Base-by-base conservation (phyloP, 2,888 invertebrate genomes). In the Omphaloscelis lunosa region DNA sequence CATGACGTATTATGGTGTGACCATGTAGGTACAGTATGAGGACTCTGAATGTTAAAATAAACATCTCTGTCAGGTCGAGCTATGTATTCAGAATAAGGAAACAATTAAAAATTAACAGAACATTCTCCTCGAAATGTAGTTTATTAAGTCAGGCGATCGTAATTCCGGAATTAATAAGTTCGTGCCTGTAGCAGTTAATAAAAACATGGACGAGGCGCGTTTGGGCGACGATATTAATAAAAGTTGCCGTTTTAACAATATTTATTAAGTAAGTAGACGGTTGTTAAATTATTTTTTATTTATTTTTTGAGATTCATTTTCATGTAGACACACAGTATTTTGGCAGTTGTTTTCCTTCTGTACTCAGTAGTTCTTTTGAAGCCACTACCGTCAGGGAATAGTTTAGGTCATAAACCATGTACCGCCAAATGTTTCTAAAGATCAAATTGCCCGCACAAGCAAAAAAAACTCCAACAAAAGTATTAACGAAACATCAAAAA, bases 161-260 rank as follows among this genome's bases (percentile, higher is more conserved):
- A 51, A 75, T 75, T n/a, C 34, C 39, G 12, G 51, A 77, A 82
- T 75, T 75, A 80, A 75, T 75, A 69, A 75, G 78, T 83, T 86
- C 84, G 81, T 86, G 84, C 86, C 81, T 45, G 48, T 45, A 53
- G 61, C 75, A 63, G 74, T 80, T 86, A 72, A 72, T 75, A 67
- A 68, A 69, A 84, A 81, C 70, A 71, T 58, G 72, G n/a, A 51
- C 63, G 62, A 61, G 62, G 58, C 39, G 53, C 59, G 71, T 63
- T 66, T 5, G 39, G 20, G 29, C 65, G 23, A 56, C 48, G 29
- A 62, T 67, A 62, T 73, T 67, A 73, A 56, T 67, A 74, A 62
- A 62, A 34, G 12, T 48, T 69, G 68, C 23, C 63, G 11, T 58
- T 56, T 68, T 71, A 56, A 58, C 67, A 62, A 71, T 34, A 23